Evolutionary conservation across 2,888 invertebrate species (phyloP).

Genomic region (Rhingia rostrata): DNA sequence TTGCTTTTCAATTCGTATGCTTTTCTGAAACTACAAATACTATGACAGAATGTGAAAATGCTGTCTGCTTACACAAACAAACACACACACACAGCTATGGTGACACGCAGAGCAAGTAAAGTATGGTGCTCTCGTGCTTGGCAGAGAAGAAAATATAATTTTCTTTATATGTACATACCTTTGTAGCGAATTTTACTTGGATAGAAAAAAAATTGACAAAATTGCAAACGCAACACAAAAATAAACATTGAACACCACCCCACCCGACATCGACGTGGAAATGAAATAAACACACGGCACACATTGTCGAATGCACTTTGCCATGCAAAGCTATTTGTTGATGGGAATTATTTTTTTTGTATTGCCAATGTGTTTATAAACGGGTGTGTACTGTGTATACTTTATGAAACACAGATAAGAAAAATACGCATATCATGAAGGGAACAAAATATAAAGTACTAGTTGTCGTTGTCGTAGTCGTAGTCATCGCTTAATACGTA

Average conservation of each 20-base stretch:
- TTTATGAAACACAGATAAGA: slow-evolving; percentile 7
- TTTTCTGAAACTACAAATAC: slow-evolving; percentile 38
- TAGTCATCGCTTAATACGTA: slow-evolving; percentile 4
- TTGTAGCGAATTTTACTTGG: slow-evolving; percentile 50
- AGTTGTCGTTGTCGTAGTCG: slow-evolving; percentile 9
- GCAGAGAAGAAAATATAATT: slow-evolving; percentile 45
- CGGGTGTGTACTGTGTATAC: slow-evolving; percentile 13
- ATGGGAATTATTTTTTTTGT: not conserved
- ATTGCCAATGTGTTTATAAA: slow-evolving; percentile 3
- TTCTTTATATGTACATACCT: slow-evolving; percentile 11
- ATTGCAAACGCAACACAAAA: slow-evolving; percentile 72
- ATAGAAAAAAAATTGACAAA: slow-evolving; percentile 56
- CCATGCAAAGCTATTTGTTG: slow-evolving; percentile 55
- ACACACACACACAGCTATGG: not conserved
- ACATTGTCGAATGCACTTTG: slow-evolving; percentile 66
- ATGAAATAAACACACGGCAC: slow-evolving; percentile 39
- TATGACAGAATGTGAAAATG: slow-evolving; percentile 58
- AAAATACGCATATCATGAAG: slow-evolving; percentile 24
- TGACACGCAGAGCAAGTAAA: not conserved
- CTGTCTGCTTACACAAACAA: slow-evolving; percentile 19
- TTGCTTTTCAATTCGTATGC: slow-evolving; percentile 33
- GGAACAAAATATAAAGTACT: slow-evolving; percentile 47
- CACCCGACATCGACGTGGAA: slow-evolving; percentile 35
- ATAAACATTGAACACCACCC: slow-evolving; percentile 62
- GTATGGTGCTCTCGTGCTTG: slow-evolving; percentile 16